A percentile compares a stretch with the other conserved stretches of the same genome.
Evolutionary conservation across 2,888 invertebrate genomes (phyloP).

Genomic region (Hirtodrosophila confusa): DNA sequence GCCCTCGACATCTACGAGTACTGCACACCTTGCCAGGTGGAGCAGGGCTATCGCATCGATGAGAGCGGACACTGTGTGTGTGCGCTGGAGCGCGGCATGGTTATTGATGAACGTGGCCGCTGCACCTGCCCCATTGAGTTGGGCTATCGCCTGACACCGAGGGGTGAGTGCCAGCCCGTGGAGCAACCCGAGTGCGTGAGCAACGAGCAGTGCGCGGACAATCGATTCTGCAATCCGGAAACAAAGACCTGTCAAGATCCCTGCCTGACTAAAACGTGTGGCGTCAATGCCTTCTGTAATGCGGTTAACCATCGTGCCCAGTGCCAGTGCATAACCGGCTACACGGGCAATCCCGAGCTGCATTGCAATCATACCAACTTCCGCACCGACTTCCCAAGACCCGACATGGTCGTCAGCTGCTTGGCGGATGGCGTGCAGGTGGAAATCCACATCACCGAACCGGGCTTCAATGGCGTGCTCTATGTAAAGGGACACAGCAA

Average conservation of each 20-base stretch:
- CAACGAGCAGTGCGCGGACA: constrained; percentile 91
- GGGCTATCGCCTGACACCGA: constrained; percentile 87
- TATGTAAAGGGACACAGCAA: constrained; percentile 98
- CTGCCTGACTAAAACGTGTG: constrained; percentile 90
- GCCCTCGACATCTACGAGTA: constrained; percentile 91
- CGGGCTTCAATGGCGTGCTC: constrained; percentile 93
- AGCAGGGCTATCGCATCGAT: constrained; percentile 90
- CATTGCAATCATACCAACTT: constrained; percentile 87
- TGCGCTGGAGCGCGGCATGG: constrained; percentile 90
- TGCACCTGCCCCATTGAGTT: constrained; percentile 90
- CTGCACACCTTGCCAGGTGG: constrained; percentile 89
- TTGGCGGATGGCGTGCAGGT: constrained; percentile 96
- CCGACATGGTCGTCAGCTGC: constrained; percentile 94
- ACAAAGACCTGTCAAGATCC: constrained; percentile 91
- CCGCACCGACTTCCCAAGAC: constrained; percentile 93
- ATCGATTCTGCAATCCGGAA: constrained; percentile 89
- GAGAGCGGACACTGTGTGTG: constrained; percentile 92
- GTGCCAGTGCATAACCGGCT: constrained; percentile 91
- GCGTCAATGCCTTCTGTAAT: constrained; percentile 90
- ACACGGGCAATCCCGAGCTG: constrained; percentile 90
- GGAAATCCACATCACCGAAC: constrained; percentile 89
- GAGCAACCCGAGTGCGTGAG: constrained; percentile 87
- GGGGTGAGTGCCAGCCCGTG: constrained; percentile 87
- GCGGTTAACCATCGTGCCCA: constrained; percentile 90
- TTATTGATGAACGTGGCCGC: constrained; percentile 90